Evolutionary conservation across 1,140 invertebrate genomes (phyloP).

Genomic region (Danaus melanippus): DNA sequence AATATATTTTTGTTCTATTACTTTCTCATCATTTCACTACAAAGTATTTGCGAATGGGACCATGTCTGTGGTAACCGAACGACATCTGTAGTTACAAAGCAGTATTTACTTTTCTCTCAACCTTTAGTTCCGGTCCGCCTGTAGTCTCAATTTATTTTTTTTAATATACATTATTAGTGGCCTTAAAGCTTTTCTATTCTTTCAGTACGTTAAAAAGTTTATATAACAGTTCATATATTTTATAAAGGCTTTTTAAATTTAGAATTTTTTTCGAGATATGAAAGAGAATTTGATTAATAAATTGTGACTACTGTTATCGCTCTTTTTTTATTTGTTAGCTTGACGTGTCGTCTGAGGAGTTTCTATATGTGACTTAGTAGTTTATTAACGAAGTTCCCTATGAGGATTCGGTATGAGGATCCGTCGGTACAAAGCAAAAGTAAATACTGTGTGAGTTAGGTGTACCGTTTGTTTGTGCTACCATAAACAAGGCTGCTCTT

Average conservation of each 20-base stretch:
- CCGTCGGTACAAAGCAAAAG: constrained; percentile 38
- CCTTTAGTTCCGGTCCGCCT: constrained; percentile 33
- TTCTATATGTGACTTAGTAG: constrained; percentile 2
- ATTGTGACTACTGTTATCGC: constrained; percentile 38
- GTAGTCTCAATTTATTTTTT: constrained; percentile 35
- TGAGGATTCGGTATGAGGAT: constrained; percentile 3
- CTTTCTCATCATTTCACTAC: constrained; percentile 5
- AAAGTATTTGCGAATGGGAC: constrained; percentile 56
- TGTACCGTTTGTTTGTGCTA: constrained; percentile 73
- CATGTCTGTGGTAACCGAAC: constrained; percentile 40
- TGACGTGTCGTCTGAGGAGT: constrained; percentile 25
- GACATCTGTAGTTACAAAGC: constrained; percentile 56
- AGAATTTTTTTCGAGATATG: no score
- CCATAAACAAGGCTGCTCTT: constrained; percentile 87
- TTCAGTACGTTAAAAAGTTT: no score
- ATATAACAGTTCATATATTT: no score
- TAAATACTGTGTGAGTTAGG: constrained; percentile 71
- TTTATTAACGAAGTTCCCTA: not conserved
- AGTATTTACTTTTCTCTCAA: constrained; percentile 66
- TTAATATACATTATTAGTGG: no score
- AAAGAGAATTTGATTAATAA: constrained; percentile 11
- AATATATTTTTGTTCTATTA: constrained; percentile 4
- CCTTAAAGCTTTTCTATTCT: no score
- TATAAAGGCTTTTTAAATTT: no score
- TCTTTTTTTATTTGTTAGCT: constrained; percentile 39